Evolutionary conservation across 30 jellyfish, hydroid and myxozoan genomes (phyloP).

Genomic region (Aurelia aurita complex sp. Pacific): DNA sequence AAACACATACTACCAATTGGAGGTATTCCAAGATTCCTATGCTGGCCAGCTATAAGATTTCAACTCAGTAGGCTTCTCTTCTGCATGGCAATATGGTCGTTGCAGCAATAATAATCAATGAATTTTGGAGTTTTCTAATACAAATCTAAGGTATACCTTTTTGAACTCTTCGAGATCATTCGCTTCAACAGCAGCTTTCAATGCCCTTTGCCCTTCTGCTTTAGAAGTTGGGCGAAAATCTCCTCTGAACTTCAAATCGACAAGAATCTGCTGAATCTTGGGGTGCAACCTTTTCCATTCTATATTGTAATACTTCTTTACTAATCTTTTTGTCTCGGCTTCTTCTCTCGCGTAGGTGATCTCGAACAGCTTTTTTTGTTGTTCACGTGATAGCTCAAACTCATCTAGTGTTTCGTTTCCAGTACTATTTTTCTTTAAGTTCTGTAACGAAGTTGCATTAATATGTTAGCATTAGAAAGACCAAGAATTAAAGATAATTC

Average conservation of each 20-base stretch:
- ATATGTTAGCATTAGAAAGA: too few species aligned
- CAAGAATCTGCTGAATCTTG: slow-evolving; percentile 63
- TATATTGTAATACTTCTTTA: slow-evolving; percentile 46
- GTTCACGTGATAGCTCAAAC: slow-evolving; percentile 57
- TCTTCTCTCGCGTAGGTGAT: slow-evolving; percentile 64
- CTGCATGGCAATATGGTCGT: too few species aligned
- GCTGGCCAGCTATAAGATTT: too few species aligned
- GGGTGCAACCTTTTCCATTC: slow-evolving; percentile 46
- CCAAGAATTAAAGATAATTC: too few species aligned
- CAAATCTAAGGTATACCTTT: slow-evolving; percentile 16
- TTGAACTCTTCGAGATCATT: slow-evolving; percentile 38
- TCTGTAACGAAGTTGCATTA: slow-evolving; percentile 8
- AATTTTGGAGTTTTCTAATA: too few species aligned
- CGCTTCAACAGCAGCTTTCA: slow-evolving; percentile 58
- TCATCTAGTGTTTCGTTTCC: slow-evolving; percentile 12
- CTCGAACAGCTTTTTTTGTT: slow-evolving; percentile 50
- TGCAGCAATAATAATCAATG: too few species aligned
- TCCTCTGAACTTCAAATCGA: slow-evolving; percentile 74
- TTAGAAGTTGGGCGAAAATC: slow-evolving; percentile 45
- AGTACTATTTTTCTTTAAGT: neutral
- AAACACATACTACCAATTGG: too few species aligned
- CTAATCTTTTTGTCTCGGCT: slow-evolving; percentile 59
- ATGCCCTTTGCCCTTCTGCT: slow-evolving; percentile 45
- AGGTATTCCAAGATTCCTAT: too few species aligned
- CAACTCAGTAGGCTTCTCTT: too few species aligned